Conservation (phyloP, 1,140 invertebrate species). For the Sarcophaga peregrina region DNA sequence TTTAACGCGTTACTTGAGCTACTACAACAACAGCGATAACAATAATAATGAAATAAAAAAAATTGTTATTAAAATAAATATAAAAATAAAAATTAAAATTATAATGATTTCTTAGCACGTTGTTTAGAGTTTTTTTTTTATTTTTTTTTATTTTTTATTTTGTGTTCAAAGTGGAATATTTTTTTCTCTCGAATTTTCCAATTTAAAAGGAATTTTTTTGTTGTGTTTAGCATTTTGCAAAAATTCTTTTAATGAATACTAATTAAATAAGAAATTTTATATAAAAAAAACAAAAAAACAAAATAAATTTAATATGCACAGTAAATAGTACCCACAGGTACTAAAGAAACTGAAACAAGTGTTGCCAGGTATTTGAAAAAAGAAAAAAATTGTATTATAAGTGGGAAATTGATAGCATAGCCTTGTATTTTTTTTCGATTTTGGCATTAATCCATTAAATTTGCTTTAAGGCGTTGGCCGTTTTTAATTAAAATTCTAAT, state of each 20-base stretch:
- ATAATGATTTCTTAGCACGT: conserved; percentile 22
- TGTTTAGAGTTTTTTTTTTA: neutral
- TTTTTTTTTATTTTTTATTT: too few relatives aligned
- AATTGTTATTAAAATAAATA: neutral
- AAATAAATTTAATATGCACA: neutral
- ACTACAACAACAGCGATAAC: too few relatives aligned
- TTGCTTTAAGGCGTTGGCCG: too few relatives aligned
- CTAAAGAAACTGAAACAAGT: neutral
- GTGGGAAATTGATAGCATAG: neutral
- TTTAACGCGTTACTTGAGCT: neutral
- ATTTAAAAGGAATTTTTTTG: conserved; percentile 18
- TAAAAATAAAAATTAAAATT: conserved; percentile 11
- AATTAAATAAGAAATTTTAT: conserved; percentile 15
- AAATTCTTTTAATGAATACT: conserved; percentile 12
- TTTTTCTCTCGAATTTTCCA: conserved; percentile 10
- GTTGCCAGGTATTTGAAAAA: neutral
- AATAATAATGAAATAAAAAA: too few relatives aligned
- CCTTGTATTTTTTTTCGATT: too few relatives aligned
- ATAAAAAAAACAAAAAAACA: neutral
- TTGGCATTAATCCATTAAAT: too few relatives aligned
- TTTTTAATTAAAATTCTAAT: too few relatives aligned
- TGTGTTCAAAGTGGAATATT: neutral
- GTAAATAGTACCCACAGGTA: neutral
- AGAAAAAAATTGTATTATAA: neutral
- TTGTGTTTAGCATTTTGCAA: neutral